These are phyloP conservation scores for Heliothis subflexa DNA, from an alignment of 1,140 invertebrate genomes.

Conservation along the genomic window DNA sequence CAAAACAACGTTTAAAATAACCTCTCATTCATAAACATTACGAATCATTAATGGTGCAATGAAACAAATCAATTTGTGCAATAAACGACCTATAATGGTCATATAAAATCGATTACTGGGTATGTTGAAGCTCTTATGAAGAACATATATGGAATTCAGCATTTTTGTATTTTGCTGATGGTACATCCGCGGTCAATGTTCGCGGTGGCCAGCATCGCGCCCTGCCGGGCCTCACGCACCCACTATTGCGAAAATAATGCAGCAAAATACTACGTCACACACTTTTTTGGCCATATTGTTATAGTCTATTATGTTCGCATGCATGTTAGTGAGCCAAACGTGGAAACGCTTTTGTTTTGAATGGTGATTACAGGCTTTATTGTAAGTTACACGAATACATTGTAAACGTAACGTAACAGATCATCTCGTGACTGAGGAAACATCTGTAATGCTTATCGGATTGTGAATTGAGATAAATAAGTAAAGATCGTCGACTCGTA, in stretches of 20 bases:
- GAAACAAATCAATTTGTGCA: conserved; percentile 13
- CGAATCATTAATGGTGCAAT: conserved; percentile 18
- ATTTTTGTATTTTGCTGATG: conserved; percentile 50
- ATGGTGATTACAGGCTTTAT: conserved; percentile 37
- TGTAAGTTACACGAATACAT: conserved; percentile 28
- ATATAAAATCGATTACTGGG: conserved; percentile 18
- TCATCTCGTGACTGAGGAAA: conserved; percentile 38
- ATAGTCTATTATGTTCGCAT: conserved; percentile 58
- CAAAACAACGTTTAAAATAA: conserved; percentile 3
- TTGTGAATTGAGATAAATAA: conserved; percentile 27
- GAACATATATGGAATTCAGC: conserved; percentile 13
- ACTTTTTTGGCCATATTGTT: conserved; percentile 64
- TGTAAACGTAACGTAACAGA: conserved; percentile 40
- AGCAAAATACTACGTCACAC: conserved; percentile 59
- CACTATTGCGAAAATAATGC: conserved; percentile 74
- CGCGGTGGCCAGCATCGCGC: conserved; percentile 60
- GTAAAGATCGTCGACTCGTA: conserved; percentile 8
- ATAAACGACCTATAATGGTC: conserved; percentile 2
- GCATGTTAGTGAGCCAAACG: conserved; percentile 41
- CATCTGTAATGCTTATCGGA: conserved; percentile 17
- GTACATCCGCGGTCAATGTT: conserved; percentile 67
- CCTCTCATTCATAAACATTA: conserved; percentile 33
- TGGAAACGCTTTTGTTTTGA: conserved; percentile 42
- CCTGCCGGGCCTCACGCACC: conserved; percentile 63
- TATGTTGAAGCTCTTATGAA: conserved; percentile 17